These are phyloP conservation scores for Cygnus buccinator DNA, from an alignment of 2,113 vertebrate genomes.

Conservation along the genomic window DNA sequence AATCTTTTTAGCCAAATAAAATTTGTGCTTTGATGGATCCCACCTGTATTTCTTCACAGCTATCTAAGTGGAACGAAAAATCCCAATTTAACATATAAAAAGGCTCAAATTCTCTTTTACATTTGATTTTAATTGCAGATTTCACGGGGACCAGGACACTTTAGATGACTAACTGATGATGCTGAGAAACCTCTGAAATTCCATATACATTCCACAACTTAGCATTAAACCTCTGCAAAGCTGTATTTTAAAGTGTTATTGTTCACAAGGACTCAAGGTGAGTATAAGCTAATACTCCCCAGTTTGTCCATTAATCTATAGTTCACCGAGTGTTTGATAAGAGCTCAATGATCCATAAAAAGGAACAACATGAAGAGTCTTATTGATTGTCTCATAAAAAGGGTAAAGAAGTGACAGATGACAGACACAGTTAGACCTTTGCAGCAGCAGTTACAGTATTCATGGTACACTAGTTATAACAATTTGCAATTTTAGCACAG, in stretches of 20 bases:
- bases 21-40: slow-evolving; percentile 19
- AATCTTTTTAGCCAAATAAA: slow-evolving; percentile 38
- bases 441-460: neutral
- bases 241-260: neutral
- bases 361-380: slow-evolving; percentile 42
- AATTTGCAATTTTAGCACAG: slow-evolving; percentile 16
- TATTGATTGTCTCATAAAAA: slow-evolving; percentile 51
- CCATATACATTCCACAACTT: neutral
- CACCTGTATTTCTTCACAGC: slow-evolving; percentile 21
- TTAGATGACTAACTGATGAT: slow-evolving; percentile 28
- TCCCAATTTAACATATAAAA: slow-evolving; percentile 46
- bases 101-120: neutral
- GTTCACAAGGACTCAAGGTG: neutral
- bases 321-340: slow-evolving; percentile 45
- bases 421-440: neutral
- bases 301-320: slow-evolving; percentile 41
- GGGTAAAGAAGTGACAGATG: slow-evolving; percentile 36
- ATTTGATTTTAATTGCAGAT: slow-evolving; percentile 54
- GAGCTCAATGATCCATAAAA: slow-evolving; percentile 31
- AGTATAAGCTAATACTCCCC: slow-evolving; percentile 26
- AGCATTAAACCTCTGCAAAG: neutral
- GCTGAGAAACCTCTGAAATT: neutral
- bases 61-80: slow-evolving; percentile 4
- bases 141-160: neutral
- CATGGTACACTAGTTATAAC: neutral